phyloP scores from a whole-genome alignment of 2,113 vertebrate species.

The cattle (Bos taurus) region DNA sequence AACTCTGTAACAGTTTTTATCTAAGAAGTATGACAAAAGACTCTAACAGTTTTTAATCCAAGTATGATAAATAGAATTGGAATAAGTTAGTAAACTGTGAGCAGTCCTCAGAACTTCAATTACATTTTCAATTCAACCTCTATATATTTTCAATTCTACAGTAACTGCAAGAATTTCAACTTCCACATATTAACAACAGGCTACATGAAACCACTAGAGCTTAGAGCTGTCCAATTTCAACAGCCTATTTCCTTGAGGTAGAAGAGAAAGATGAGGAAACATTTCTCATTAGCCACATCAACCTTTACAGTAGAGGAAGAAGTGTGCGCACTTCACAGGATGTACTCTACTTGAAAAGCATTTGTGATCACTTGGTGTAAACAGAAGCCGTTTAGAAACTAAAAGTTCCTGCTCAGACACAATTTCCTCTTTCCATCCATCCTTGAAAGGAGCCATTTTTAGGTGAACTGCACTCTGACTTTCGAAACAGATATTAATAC shows the following conservation, averaged over 20 bases:
- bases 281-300: background rate
- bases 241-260: background rate
- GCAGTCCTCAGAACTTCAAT: background rate
- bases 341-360: conserved; percentile 21
- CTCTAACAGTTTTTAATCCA: conserved; percentile 6
- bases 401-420: background rate
- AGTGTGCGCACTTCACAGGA: conserved; percentile 8
- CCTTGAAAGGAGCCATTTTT: background rate
- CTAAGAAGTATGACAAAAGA: conserved; percentile 9
- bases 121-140: background rate
- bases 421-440: conserved; percentile 46
- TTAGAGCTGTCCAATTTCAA: conserved; percentile 45
- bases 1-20: background rate
- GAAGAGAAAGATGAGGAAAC: background rate
- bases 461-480: background rate
- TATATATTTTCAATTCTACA: conserved; percentile 4
- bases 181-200: conserved; percentile 17
- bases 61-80: background rate
- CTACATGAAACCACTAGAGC: background rate
- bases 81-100: background rate
- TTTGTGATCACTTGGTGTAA: background rate
- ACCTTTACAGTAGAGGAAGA: conserved; percentile 36
- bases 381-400: conserved; percentile 4
- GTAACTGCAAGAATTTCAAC: conserved; percentile 16
- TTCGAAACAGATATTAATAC: background rate